Evolutionary conservation across 2,113 vertebrate species (phyloP), one percentile per base, ranked within the genome.

Genomic region (Marcusenius ussheri): DNA sequence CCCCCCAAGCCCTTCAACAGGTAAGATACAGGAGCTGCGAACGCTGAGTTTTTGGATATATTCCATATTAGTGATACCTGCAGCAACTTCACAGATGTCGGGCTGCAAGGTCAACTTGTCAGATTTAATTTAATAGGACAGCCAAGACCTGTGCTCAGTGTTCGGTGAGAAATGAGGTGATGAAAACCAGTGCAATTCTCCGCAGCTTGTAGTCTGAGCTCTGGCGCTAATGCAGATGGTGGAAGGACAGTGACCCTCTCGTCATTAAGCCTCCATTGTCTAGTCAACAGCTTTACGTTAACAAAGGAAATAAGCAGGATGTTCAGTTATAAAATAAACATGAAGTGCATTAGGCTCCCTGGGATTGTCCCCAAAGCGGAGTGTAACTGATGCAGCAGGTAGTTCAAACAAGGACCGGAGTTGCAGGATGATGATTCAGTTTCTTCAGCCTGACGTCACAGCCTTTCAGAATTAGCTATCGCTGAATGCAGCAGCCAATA

Each of bases 21-120:
- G 94, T 95, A 66, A 91, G 31, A 83, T 5, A n/a, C 70, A 53
- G 5, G n/a, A 8, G 45, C 39, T n/a, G 13, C 11, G 13, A 66
- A 10, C 3, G 5, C 42, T 8, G 27, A 35, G 5, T 53, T 51
- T 87, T 51, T 17, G 6, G 13, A 86, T 27, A 35, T 13, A 53
- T 17, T 47, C 83, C 21, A 3, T 62, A 24, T 39, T 19, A 10
- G 5, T 53, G 24, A 11, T 88, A 77, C 49, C 62, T 47, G 42
- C 21, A 77, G 46, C 84, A 83, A 4, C 35, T 13, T n/a, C 17
- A 45, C 49, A 51, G 42, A 83, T n/a, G 47, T 27, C 13, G 10
- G 87, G 35, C 31, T 42, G 39, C 39, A 45, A 5, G 47, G 15
- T 80, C 15, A 51, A 9, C 35, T 84, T 45, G 19, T 62, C 50